A percentile compares a stretch with the other conserved stretches of the same genome.
Conservation (phyloP, 64 coral and sea anemone species). For the Montipora sp. region DNA sequence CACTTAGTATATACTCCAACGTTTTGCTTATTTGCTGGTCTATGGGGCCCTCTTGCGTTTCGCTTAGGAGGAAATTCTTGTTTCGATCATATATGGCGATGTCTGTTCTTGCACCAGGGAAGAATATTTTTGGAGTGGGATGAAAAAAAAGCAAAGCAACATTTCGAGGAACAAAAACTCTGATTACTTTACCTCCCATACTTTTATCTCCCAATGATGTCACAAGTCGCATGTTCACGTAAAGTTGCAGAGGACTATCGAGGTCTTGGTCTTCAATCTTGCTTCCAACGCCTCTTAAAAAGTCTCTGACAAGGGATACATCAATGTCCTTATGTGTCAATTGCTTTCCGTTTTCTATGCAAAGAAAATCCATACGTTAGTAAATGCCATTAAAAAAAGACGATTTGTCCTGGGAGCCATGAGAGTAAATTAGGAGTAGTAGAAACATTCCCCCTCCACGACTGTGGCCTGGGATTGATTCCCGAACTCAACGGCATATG, state of each 20-base stretch:
- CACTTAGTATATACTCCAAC: constrained; percentile 56
- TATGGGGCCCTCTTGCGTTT: constrained; percentile 46
- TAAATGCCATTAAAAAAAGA: too few species aligned
- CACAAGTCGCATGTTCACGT: constrained; percentile 66
- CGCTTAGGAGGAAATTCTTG: constrained; percentile 22
- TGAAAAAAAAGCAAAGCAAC: constrained; percentile 74
- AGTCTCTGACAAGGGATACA: constrained; percentile 28
- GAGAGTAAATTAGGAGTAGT: too few species aligned
- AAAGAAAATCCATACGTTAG: not conserved
- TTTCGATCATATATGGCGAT: constrained; percentile 57
- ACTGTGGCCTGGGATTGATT: too few species aligned
- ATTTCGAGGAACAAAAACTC: constrained; percentile 51
- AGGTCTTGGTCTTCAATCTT: constrained; percentile 11
- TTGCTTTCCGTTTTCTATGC: constrained; percentile 32
- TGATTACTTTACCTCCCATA: not conserved
- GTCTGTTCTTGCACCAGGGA: constrained; percentile 76
- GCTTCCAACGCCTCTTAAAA: constrained; percentile 58
- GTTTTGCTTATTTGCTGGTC: constrained; percentile 63
- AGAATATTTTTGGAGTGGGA: constrained; percentile 38
- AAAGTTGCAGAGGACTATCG: not conserved
- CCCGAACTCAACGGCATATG: too few species aligned
- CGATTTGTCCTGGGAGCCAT: too few species aligned
- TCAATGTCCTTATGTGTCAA: constrained; percentile 39
- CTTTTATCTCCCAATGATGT: constrained; percentile 16
- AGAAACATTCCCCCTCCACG: too few species aligned